A percentile compares a stretch with the other conserved stretches of the same genome.
These are phyloP conservation scores for Micronycteris hirsuta DNA, from an alignment of 2,113 vertebrate genomes.

Conservation along the genomic window DNA sequence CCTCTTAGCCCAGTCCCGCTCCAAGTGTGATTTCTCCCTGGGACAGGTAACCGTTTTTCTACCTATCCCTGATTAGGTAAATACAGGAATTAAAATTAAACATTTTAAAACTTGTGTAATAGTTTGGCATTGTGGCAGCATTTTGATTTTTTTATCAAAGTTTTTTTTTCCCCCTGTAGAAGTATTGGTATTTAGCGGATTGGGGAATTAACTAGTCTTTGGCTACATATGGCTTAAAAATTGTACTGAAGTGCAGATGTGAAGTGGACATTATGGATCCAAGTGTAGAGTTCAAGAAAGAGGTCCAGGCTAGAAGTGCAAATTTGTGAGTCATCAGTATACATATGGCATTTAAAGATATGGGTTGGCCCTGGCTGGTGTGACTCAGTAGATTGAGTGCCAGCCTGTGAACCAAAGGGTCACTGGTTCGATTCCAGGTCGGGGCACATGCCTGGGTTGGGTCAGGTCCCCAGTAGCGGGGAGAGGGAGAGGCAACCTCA, in stretches of 20 bases:
- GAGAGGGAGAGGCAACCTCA: no score
- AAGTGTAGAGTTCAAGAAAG: background rate
- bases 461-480: no score
- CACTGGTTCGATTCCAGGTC: no score
- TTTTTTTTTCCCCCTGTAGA: background rate
- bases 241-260: background rate
- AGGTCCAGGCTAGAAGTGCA: background rate
- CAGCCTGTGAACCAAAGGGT: no score
- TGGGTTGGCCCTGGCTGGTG: background rate
- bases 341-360: background rate
- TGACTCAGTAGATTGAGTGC: no score
- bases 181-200: background rate
- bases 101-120: background rate
- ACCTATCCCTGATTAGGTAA: background rate
- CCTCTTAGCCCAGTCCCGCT: background rate
- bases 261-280: background rate
- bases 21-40: background rate
- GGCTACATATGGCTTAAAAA: background rate
- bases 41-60: background rate
- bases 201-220: background rate
- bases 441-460: no score
- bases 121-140: background rate
- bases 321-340: background rate
- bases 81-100: background rate
- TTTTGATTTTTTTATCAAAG: constrained; percentile 14